Percentiles rank a stretch among this genome's conserved stretches.
Conservation (phyloP, 1,140 invertebrate genomes). For the Euwallacea similis region DNA sequence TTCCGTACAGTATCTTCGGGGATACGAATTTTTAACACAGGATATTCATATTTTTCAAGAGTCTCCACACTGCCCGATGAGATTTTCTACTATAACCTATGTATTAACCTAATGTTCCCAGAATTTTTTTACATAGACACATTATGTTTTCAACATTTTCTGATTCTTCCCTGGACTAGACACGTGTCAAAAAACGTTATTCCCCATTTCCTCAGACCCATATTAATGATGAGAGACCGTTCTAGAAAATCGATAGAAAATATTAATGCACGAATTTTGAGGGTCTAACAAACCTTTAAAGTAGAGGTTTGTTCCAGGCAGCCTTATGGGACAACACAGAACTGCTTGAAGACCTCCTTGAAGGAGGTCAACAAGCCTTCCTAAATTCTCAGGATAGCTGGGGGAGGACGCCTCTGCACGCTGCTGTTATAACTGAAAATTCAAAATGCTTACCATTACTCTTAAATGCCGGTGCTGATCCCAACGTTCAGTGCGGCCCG, state of each 20-base stretch:
- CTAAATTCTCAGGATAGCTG: constrained; percentile 77
- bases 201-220: neutral
- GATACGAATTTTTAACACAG: too few species aligned
- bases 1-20: too few species aligned
- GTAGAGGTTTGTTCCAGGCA: constrained; percentile 60
- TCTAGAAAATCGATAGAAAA: neutral
- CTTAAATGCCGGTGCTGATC: constrained; percentile 72
- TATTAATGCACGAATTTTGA: neutral
- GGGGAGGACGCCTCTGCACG: constrained; percentile 81
- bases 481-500: constrained; percentile 69
- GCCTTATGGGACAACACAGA: constrained; percentile 91
- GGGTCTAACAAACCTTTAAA: neutral
- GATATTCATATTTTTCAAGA: too few species aligned
- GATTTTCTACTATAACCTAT: too few species aligned
- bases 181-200: neutral
- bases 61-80: too few species aligned
- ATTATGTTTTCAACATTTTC: too few species aligned
- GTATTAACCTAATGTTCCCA: too few species aligned
- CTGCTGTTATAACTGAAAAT: constrained; percentile 83
- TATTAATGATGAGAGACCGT: neutral
- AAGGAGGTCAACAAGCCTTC: constrained; percentile 66
- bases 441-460: constrained; percentile 77
- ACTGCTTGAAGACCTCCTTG: constrained; percentile 78
- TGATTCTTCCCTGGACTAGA: too few species aligned
- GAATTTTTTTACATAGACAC: too few species aligned